Evolutionary conservation across 2,797 vertebrate genomes (phyloP).

Genomic region (Cynopterus sphinx): DNA sequence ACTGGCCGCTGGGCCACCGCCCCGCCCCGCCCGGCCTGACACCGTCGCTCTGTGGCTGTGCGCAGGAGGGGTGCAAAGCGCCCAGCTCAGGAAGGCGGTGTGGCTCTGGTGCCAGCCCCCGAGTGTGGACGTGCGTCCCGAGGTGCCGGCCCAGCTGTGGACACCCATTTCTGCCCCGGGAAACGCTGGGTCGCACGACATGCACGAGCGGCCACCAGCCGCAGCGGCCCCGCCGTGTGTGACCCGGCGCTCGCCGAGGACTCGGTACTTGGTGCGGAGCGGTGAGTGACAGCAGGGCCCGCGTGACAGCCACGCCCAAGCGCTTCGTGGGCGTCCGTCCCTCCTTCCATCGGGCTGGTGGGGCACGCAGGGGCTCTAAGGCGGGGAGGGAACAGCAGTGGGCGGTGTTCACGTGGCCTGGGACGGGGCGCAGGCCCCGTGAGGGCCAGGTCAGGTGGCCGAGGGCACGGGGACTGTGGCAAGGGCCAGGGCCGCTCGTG

Average conservation of each 20-base stretch:
- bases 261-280: no score
- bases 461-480: neutral
- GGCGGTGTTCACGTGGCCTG: neutral
- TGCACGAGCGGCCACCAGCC: neutral
- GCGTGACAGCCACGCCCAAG: neutral
- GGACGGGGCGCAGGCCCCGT: accelerated
- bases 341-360: neutral
- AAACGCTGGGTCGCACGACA: neutral
- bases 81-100: no score
- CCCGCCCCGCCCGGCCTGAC: neutral
- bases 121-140: neutral
- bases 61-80: neutral
- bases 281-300: neutral
- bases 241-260: neutral
- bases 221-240: no score
- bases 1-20: neutral
- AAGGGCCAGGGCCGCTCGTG: neutral
- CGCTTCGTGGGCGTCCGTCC: accelerated
- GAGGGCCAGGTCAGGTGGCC: neutral
- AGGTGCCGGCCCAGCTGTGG: neutral
- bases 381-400: accelerated
- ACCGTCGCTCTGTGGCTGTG: neutral
- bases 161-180: neutral
- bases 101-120: neutral
- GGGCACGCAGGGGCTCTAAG: neutral